Evolutionary conservation across 2,113 vertebrate genomes (phyloP).

Genomic region (Zeus faber): DNA sequence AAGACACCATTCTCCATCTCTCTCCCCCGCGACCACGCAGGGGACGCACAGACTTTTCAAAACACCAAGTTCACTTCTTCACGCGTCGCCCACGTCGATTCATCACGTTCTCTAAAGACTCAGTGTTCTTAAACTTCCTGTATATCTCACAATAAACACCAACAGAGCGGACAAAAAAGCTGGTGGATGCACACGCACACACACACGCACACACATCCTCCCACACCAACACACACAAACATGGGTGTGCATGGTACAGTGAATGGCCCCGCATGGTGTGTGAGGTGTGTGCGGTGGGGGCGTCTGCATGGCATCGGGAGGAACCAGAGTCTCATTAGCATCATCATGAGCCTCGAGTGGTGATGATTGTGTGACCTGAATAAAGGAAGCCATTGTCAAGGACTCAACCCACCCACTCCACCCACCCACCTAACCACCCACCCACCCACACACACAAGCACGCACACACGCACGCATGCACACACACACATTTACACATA

Average conservation of each 20-base stretch:
- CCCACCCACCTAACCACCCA: too few species aligned
- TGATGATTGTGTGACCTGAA: background rate
- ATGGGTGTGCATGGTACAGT: too few species aligned
- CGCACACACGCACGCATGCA: too few species aligned
- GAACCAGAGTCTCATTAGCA: background rate
- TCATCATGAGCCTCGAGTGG: background rate
- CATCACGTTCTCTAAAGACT: background rate
- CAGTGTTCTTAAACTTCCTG: background rate
- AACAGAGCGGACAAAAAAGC: too few species aligned
- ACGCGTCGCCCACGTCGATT: background rate
- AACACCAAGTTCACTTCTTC: background rate
- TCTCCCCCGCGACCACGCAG: background rate
- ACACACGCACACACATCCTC: background rate
- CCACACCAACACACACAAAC: background rate
- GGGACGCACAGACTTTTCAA: background rate
- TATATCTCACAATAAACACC: background rate
- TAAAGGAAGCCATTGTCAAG: background rate
- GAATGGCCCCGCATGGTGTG: too few species aligned
- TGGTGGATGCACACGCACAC: background rate
- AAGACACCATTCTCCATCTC: too few species aligned
- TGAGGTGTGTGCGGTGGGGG: background rate
- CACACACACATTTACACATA: too few species aligned
- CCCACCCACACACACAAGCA: too few species aligned
- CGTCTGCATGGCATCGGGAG: background rate
- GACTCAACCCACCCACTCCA: background rate